Percentiles rank a stretch among this genome's conserved stretches.
phyloP scores from a whole-genome alignment of 2,113 vertebrate species.

The Alouatta palliata region DNA sequence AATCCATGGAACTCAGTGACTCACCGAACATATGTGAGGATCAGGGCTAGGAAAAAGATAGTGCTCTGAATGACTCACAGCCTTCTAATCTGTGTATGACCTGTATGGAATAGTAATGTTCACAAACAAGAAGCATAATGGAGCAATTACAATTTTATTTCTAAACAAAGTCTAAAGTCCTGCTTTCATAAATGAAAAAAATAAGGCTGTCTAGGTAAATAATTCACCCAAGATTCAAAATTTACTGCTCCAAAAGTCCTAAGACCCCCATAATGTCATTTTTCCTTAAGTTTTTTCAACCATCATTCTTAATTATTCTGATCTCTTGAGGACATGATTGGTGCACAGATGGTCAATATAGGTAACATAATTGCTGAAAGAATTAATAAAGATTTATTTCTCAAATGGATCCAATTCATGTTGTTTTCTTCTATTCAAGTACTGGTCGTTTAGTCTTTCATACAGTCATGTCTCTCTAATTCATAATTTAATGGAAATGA shows the following conservation, averaged over 20 bases:
- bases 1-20: background rate
- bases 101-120: background rate
- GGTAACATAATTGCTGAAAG: background rate
- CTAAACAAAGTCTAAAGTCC: background rate
- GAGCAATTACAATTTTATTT: background rate
- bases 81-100: background rate
- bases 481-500: conserved; percentile 56
- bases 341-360: background rate
- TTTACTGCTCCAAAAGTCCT: background rate
- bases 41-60: background rate
- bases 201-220: background rate
- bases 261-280: background rate
- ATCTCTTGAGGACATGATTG: background rate
- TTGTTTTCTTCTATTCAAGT: background rate
- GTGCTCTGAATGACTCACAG: background rate
- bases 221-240: background rate
- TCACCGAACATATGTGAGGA: background rate
- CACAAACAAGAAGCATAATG: background rate
- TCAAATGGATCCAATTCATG: background rate
- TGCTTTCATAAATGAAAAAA: background rate
- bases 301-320: background rate
- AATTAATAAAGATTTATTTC: background rate
- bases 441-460: background rate
- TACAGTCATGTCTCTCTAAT: background rate
- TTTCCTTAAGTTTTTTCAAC: background rate